Evolutionary conservation across 2,888 invertebrate species (phyloP).

Genomic region (Eumerus sabulonum): DNA sequence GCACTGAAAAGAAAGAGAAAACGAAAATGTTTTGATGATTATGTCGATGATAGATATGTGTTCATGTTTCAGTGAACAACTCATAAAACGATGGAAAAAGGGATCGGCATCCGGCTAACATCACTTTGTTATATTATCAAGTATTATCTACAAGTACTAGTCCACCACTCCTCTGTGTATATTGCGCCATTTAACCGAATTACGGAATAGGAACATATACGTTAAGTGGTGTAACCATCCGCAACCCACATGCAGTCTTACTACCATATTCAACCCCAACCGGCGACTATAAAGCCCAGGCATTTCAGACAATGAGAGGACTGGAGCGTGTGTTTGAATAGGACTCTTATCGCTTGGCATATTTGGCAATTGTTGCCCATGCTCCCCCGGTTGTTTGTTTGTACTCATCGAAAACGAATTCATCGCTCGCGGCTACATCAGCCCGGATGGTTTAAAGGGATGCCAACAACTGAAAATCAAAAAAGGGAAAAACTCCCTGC

Average conservation of each 20-base stretch:
- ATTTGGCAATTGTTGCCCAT: constrained; percentile 46
- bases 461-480: constrained; percentile 54
- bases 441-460: constrained; percentile 57
- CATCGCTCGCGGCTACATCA: constrained; percentile 40
- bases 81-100: constrained; percentile 56
- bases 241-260: constrained; percentile 21
- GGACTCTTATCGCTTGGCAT: constrained; percentile 57
- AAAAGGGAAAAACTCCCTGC: constrained; percentile 34
- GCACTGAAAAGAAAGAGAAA: neutral
- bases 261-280: neutral
- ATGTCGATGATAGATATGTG: constrained; percentile 39
- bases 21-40: constrained; percentile 35
- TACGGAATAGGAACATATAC: constrained; percentile 51
- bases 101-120: constrained; percentile 19
- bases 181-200: constrained; percentile 47
- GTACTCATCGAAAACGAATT: constrained; percentile 53
- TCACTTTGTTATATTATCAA: constrained; percentile 32
- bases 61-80: constrained; percentile 63
- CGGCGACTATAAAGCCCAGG: too few relatives aligned
- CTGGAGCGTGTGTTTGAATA: constrained; percentile 14
- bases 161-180: constrained; percentile 23
- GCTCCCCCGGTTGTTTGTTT: constrained; percentile 25
- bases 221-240: constrained; percentile 64
- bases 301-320: neutral
- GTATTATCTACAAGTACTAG: constrained; percentile 34